These are phyloP conservation scores for Stichopus horrens DNA, from an alignment of 53 echinoderm and acorn worm genomes.

Conservation along the genomic window DNA sequence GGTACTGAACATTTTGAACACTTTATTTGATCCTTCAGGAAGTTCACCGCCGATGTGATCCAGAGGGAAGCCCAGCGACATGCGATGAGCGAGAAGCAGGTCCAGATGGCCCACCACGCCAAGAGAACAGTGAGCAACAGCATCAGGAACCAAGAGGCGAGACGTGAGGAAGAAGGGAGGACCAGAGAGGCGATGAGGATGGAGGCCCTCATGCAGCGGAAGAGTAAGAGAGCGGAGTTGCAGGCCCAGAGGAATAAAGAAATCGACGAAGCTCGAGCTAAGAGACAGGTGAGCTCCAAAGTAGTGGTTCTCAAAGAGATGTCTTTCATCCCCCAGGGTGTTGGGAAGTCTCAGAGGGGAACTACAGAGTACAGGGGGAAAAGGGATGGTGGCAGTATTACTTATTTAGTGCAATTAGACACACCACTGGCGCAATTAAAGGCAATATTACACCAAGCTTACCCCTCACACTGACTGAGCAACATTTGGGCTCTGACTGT, in stretches of 20 bases:
- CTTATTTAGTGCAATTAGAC: too few relatives aligned
- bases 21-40: conserved; percentile 47
- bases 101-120: conserved; percentile 55
- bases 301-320: too few relatives aligned
- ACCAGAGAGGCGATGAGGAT: conserved; percentile 58
- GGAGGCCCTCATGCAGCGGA: conserved; percentile 56
- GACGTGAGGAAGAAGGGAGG: conserved; percentile 48
- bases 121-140: conserved; percentile 72
- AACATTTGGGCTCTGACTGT: too few relatives aligned
- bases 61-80: conserved; percentile 80
- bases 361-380: too few relatives aligned
- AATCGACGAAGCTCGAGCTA: conserved; percentile 64
- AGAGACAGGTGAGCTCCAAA: conserved; percentile 62
- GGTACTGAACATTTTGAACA: neutral
- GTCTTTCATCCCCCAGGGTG: too few relatives aligned
- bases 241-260: conserved; percentile 79
- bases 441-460: too few relatives aligned
- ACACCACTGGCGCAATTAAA: too few relatives aligned
- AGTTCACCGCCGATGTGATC: conserved; percentile 74
- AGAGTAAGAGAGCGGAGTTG: conserved; percentile 66
- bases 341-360: too few relatives aligned
- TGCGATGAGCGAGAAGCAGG: conserved; percentile 67
- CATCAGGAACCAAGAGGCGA: conserved; percentile 65
- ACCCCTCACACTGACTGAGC: too few relatives aligned
- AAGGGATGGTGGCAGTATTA: too few relatives aligned